Conservation (phyloP, 1,140 invertebrate genomes). For the Dendroctonus ponderosae region DNA sequence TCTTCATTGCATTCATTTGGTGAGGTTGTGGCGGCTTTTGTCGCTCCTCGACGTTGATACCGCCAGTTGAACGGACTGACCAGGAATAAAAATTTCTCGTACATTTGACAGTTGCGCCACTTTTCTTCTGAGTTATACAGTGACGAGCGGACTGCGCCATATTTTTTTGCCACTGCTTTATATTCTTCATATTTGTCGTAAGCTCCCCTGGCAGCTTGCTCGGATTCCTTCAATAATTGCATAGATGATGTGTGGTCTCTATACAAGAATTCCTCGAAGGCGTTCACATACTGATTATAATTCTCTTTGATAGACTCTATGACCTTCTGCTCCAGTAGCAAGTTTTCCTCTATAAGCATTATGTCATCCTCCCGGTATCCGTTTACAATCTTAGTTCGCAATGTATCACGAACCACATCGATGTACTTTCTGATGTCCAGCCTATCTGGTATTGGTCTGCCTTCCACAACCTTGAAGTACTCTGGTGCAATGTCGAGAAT, state of each 20-base stretch:
- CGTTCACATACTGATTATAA: constrained; percentile 57
- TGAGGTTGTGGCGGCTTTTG: neutral
- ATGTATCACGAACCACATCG: constrained; percentile 56
- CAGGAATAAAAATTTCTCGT: constrained; percentile 64
- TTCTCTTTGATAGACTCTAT: constrained; percentile 57
- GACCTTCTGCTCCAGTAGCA: constrained; percentile 57
- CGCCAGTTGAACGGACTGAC: constrained; percentile 61
- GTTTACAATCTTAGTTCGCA: constrained; percentile 56
- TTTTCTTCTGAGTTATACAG: constrained; percentile 63
- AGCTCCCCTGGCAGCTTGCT: constrained; percentile 54
- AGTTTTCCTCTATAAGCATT: constrained; percentile 59
- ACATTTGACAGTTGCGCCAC: constrained; percentile 61
- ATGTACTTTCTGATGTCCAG: constrained; percentile 58
- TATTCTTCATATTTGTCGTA: constrained; percentile 54
- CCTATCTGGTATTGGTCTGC: constrained; percentile 50
- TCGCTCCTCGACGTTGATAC: constrained; percentile 44
- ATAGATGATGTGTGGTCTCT: constrained; percentile 63
- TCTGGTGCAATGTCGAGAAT: constrained; percentile 61
- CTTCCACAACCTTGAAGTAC: constrained; percentile 60
- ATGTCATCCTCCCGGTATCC: constrained; percentile 62
- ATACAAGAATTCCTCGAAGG: constrained; percentile 63
- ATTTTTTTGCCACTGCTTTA: constrained; percentile 54
- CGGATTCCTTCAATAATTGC: constrained; percentile 55
- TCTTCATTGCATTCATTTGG: constrained; percentile 13
- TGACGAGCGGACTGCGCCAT: constrained; percentile 56